Evolutionary conservation across 2,113 vertebrate species (phyloP).

Genomic region (Cryptomyrus ogoouensis): DNA sequence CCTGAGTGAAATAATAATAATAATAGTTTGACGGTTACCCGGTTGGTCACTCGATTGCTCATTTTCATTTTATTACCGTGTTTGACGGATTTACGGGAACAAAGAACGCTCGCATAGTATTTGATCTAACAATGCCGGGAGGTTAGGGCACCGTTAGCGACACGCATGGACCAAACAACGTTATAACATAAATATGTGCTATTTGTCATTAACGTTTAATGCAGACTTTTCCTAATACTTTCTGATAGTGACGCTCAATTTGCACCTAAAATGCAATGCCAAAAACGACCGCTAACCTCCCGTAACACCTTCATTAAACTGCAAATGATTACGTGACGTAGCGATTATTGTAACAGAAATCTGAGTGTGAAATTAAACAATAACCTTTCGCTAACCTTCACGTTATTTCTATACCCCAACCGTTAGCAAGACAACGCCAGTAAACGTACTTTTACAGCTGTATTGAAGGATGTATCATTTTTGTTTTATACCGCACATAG

Average conservation of each 20-base stretch:
- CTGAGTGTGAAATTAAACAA: not conserved
- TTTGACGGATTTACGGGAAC: constrained; percentile 9
- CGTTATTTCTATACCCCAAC: not conserved
- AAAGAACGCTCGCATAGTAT: not conserved
- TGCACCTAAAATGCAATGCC: not conserved
- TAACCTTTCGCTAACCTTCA: not conserved
- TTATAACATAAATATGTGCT: not conserved
- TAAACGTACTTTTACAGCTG: not conserved
- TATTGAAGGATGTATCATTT: not conserved
- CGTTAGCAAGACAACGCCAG: not conserved
- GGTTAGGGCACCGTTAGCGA: not conserved
- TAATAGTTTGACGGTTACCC: not conserved
- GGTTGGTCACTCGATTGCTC: not conserved
- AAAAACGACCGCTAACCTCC: not conserved
- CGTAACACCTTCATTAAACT: not conserved
- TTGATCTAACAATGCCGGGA: not conserved
- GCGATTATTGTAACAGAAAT: not conserved
- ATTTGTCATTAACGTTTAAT: not conserved
- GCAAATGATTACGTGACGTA: not conserved
- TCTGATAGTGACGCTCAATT: not conserved
- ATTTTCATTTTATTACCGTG: not conserved
- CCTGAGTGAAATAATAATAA: not conserved
- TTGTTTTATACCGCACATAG: not conserved
- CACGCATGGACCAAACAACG: not conserved
- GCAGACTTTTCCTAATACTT: not conserved